Percentiles rank a stretch among this genome's conserved stretches.
Conservation (phyloP, 2,113 vertebrate species). For the Tachysurus fulvidraco region DNA sequence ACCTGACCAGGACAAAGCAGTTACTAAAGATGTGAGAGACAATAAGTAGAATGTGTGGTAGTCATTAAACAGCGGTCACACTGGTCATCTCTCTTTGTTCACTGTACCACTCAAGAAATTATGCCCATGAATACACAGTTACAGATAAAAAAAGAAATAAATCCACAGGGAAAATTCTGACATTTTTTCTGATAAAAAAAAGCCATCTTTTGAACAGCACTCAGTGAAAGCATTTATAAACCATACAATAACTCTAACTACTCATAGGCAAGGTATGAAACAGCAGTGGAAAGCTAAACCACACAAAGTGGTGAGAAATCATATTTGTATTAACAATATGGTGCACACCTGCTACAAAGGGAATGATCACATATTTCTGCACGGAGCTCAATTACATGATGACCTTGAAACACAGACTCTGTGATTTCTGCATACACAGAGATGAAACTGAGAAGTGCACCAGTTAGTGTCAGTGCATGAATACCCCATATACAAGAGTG, state of each 20-base stretch:
- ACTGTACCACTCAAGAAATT: background rate
- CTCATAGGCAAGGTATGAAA: background rate
- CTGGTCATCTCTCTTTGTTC: background rate
- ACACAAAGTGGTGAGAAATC: constrained; percentile 37
- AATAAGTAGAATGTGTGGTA: background rate
- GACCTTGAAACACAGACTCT: constrained; percentile 62
- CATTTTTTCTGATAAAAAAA: background rate
- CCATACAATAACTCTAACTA: constrained; percentile 18
- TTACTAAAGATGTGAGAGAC: background rate
- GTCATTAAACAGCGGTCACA: background rate
- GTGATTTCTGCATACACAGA: constrained; percentile 21
- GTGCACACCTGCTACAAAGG: constrained; percentile 59
- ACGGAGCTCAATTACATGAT: constrained; percentile 56
- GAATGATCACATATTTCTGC: constrained; percentile 64
- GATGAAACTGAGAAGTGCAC: constrained; percentile 26
- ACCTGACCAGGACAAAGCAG: background rate
- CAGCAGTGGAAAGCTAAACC: background rate
- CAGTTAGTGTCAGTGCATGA: constrained; percentile 13
- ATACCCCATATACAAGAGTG: constrained; percentile 44
- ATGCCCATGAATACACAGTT: background rate
- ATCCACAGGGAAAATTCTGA: background rate
- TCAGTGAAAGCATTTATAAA: background rate
- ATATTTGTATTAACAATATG: constrained; percentile 50
- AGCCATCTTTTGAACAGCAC: background rate
- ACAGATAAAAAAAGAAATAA: background rate